Base-by-base conservation (phyloP, 2,888 invertebrate genomes). In the Lobophora halterata region DNA sequence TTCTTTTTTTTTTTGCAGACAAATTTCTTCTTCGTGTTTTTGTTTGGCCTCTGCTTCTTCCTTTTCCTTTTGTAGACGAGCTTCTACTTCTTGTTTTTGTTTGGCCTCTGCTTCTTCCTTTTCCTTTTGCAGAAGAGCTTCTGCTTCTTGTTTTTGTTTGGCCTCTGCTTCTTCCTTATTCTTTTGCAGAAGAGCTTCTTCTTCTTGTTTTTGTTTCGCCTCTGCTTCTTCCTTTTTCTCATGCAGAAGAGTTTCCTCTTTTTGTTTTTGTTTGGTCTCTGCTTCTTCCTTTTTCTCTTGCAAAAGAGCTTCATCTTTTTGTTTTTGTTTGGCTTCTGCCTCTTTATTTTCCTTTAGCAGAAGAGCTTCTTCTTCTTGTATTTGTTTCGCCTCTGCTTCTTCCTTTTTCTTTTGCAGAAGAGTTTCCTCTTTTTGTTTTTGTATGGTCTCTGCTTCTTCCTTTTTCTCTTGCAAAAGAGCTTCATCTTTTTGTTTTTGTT, bases 311-410 rank as follows among this genome's bases (percentile, higher is more conserved):
- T 1, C 14, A 9, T 21, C 13, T 8, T 26, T 7, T 26, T 26
- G 5, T 9, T 3, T 14, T 5, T 8, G 1, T 3, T 8, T 44
- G 40, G 27, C 1, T 4, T 7, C 28, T 9, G 37, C 24, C 17
- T 35, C 21, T 7, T 36, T 32, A 25, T 40, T 27, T 27, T 49
- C 42, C 42, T 43, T 31, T 45, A 32, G 44, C 32, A 45, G 41
- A 5, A 7, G 14, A 0, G 1, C 6, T 36, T 43, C 19, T 17
- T 45, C 40, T 6, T 40, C 29, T 32, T 47, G 40, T 32, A 7
- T 28, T 16, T 20, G 27, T 18, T 13, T 44, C 3, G 12, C 5
- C 18, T 45, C 20, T 6, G 13, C 5, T 25, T 40, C 16, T 33
- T 23, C 28, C 5, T 16, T 41, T 34, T 35, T 19, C 16, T 25